These are phyloP conservation scores for Erythrolamprus reginae DNA, from an alignment of 2,113 vertebrate genomes.

Conservation along the genomic window DNA sequence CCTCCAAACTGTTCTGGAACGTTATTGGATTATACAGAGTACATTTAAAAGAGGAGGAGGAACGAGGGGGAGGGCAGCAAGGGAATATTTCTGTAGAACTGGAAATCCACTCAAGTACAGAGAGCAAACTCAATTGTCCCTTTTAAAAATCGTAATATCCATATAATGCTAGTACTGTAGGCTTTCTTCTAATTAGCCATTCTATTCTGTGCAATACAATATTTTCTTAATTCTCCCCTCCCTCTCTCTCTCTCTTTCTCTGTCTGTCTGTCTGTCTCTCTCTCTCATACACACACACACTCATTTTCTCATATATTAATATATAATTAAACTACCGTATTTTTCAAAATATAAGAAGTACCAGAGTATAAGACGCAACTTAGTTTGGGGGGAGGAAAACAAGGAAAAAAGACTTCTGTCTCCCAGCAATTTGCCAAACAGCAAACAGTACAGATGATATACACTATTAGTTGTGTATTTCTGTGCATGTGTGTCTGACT, in stretches of 20 bases:
- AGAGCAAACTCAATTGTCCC: not conserved
- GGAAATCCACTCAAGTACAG: not conserved
- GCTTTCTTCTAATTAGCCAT: not conserved
- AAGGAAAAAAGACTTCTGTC: too few relatives aligned
- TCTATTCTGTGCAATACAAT: not conserved
- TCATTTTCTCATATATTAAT: not conserved
- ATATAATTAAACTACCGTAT: not conserved
- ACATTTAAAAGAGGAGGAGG: not conserved
- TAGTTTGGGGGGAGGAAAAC: too few relatives aligned
- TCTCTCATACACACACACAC: too few relatives aligned
- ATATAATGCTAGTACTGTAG: not conserved
- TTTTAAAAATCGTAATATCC: not conserved
- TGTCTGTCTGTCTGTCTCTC: too few relatives aligned
- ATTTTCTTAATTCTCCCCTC: not conserved
- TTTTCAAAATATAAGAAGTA: too few relatives aligned
- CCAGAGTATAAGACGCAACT: too few relatives aligned
- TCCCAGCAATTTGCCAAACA: too few relatives aligned
- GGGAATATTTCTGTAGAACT: not conserved
- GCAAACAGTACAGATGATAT: too few relatives aligned
- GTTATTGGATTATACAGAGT: not conserved
- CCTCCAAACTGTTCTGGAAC: not conserved
- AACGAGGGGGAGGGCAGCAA: not conserved
- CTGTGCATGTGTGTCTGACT: too few relatives aligned
- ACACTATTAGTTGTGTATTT: too few relatives aligned
- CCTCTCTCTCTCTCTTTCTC: too few relatives aligned